Conservation (phyloP, 2,113 vertebrate species). For the Phalacrocorax aristotelis region DNA sequence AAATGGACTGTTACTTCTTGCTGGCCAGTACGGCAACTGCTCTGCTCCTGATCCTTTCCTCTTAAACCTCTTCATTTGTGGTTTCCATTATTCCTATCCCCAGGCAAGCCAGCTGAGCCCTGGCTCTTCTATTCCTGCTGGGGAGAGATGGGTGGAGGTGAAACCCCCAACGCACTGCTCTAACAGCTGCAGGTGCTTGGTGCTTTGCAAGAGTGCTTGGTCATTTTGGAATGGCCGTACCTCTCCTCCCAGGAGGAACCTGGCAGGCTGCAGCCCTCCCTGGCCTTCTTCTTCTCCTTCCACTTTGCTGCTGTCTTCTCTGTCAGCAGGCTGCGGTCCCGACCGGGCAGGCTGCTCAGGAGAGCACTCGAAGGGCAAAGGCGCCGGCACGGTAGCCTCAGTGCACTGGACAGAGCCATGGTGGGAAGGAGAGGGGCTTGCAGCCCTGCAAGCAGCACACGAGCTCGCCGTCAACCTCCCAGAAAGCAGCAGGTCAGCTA, state of each 20-base stretch:
- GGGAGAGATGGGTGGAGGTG: not conserved
- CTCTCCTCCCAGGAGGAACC: slow-evolving; percentile 60
- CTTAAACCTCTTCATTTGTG: not conserved
- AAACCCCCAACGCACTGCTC: not conserved
- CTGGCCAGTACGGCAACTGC: not conserved
- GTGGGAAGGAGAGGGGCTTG: not conserved
- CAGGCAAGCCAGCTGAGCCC: not conserved
- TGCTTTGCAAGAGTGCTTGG: not conserved
- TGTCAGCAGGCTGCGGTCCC: not conserved
- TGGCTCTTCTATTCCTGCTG: not conserved
- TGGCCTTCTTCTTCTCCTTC: not conserved
- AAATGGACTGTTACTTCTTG: not conserved
- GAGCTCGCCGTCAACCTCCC: not conserved
- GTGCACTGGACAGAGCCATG: not conserved
- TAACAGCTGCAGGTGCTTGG: not conserved
- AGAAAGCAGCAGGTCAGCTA: not conserved
- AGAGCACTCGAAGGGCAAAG: not conserved
- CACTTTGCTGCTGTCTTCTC: not conserved
- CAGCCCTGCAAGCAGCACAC: not conserved
- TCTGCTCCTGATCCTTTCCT: not conserved
- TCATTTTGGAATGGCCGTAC: not conserved
- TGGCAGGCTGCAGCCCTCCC: not conserved
- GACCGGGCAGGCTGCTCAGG: not conserved
- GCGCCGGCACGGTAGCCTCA: not conserved
- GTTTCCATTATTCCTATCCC: not conserved